Conservation (phyloP, 2,797 vertebrate species). For the Pagetopsis macropterus region DNA sequence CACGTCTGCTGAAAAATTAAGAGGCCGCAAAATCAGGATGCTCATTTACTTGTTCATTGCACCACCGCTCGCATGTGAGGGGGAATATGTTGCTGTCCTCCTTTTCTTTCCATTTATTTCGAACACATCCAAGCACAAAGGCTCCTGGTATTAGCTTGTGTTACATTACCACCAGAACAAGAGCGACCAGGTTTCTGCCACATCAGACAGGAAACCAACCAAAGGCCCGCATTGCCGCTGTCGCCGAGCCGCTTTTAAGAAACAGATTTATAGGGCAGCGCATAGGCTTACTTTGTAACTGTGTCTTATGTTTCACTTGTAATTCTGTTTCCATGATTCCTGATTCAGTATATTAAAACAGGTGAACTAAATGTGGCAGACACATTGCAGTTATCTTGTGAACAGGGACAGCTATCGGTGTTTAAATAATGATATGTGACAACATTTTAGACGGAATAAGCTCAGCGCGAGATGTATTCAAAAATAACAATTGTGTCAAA, state of each 20-base stretch:
- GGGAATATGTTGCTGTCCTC: conserved; percentile 52
- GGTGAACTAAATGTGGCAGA: conserved; percentile 16
- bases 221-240: conserved; percentile 43
- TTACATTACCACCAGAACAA: conserved; percentile 66
- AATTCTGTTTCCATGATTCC: conserved; percentile 18
- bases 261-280: conserved; percentile 45
- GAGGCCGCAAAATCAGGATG: conserved; percentile 79
- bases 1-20: conserved; percentile 86
- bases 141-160: conserved; percentile 63
- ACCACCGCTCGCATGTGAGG: conserved; percentile 61
- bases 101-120: conserved; percentile 46
- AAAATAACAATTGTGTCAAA: conserved; percentile 2
- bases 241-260: conserved; percentile 20
- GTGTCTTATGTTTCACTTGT: conserved; percentile 31
- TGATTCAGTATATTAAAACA: conserved; percentile 33
- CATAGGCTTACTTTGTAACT: conserved; percentile 35
- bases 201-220: conserved; percentile 56
- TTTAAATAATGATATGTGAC: conserved; percentile 3
- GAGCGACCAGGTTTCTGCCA: conserved; percentile 40
- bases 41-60: conserved; percentile 81
- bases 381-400: neutral
- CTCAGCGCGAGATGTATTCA: conserved; percentile 27
- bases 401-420: neutral
- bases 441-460: conserved; percentile 8
- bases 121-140: conserved; percentile 58